phyloP scores from a whole-genome alignment of 2,888 invertebrate genomes.

The Stegana nigrithorax region DNA sequence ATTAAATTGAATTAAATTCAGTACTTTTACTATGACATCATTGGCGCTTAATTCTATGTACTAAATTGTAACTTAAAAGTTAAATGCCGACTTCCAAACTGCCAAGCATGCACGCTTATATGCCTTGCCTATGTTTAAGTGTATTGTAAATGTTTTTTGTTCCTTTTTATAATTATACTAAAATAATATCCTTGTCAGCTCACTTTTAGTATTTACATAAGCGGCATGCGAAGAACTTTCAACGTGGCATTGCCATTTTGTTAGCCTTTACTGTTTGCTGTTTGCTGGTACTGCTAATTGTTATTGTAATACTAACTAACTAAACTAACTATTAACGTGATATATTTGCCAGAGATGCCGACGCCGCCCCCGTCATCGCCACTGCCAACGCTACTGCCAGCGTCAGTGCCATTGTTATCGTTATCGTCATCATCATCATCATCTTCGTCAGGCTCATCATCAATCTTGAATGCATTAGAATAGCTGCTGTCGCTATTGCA shows the following conservation, averaged over 20 bases:
- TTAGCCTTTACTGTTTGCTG: not conserved
- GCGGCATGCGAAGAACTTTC: too few relatives aligned
- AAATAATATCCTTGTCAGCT: too few relatives aligned
- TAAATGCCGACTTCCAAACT: too few relatives aligned
- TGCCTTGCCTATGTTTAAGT: too few relatives aligned
- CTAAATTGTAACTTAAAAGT: not conserved
- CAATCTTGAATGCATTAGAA: too few relatives aligned
- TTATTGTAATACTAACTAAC: conserved; percentile 47
- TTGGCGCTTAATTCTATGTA: not conserved
- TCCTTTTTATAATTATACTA: too few relatives aligned
- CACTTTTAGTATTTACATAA: too few relatives aligned
- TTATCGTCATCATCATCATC: too few relatives aligned
- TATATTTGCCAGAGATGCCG: conserved; percentile 52
- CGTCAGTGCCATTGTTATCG: conserved; percentile 1
- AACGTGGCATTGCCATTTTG: not conserved
- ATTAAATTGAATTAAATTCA: conserved; percentile 8
- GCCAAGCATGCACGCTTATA: too few relatives aligned
- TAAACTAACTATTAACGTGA: conserved; percentile 65
- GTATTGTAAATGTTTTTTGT: too few relatives aligned
- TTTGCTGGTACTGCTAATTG: not conserved
- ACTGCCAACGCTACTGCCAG: conserved; percentile 19
- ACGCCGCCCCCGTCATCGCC: conserved; percentile 18
- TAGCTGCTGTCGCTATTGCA: conserved; percentile 10
- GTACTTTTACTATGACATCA: not conserved
- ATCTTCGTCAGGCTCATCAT: too few relatives aligned